Evolutionary conservation across 2,113 vertebrate genomes (phyloP).

Genomic region (Microtus montanus): DNA sequence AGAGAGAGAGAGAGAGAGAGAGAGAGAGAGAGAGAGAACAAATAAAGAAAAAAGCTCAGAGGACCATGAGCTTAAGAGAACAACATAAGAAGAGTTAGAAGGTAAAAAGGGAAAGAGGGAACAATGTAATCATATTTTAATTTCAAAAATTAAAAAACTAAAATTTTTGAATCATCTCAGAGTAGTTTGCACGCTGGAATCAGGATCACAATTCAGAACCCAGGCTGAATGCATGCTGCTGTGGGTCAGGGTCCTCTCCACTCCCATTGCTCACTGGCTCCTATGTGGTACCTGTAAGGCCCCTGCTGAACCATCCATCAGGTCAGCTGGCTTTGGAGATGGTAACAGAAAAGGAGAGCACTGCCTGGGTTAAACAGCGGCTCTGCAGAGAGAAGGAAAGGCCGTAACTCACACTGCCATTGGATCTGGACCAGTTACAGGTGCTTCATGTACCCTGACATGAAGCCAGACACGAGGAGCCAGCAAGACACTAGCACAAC

Average conservation of each 20-base stretch:
- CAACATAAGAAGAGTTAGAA: background rate
- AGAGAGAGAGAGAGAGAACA: background rate
- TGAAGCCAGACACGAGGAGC: background rate
- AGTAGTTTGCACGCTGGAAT: background rate
- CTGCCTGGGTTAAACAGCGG: background rate
- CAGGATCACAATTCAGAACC: background rate
- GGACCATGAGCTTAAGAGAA: background rate
- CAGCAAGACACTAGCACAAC: background rate
- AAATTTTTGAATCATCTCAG: conserved; percentile 23
- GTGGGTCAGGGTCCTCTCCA: background rate
- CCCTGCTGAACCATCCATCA: background rate
- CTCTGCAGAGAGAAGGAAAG: background rate
- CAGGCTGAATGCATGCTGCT: background rate
- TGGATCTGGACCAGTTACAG: background rate
- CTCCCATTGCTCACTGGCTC: rapidly evolving
- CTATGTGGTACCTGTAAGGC: no score
- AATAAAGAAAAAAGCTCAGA: background rate
- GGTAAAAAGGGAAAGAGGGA: background rate
- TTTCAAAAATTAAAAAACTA: background rate
- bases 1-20: no score
- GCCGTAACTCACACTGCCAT: background rate
- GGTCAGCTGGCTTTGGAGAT: background rate
- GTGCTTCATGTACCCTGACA: background rate
- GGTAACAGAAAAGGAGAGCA: background rate
- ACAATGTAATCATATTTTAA: background rate